Percentiles rank a stretch among this genome's conserved stretches.
Conservation (phyloP, 2,888 invertebrate genomes). For the Branchellion lobata region DNA sequence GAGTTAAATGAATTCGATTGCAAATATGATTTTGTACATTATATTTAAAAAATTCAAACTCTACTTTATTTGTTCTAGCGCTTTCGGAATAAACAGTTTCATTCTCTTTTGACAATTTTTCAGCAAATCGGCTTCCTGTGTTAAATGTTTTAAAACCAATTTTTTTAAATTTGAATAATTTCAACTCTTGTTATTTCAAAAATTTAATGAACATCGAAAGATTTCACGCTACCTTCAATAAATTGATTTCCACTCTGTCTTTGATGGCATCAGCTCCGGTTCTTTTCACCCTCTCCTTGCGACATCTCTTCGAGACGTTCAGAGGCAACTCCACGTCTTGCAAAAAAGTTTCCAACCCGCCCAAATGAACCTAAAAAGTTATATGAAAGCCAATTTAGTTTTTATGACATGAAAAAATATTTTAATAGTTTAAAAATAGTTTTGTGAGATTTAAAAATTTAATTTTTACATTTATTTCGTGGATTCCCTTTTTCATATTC, state of each 20-base stretch:
- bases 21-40: too few relatives aligned
- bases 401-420: too few relatives aligned
- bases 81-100: constrained; percentile 71
- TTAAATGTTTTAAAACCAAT: neutral
- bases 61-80: constrained; percentile 64
- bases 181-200: neutral
- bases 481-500: constrained; percentile 77
- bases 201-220: constrained; percentile 1
- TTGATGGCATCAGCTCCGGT: constrained; percentile 86
- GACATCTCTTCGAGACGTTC: constrained; percentile 87
- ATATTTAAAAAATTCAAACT: too few relatives aligned
- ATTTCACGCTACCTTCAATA: constrained; percentile 66
- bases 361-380: constrained; percentile 53
- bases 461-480: constrained; percentile 72
- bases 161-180: neutral
- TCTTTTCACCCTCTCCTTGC: constrained; percentile 84
- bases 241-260: constrained; percentile 80
- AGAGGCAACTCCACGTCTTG: constrained; percentile 82
- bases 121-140: constrained; percentile 76
- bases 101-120: constrained; percentile 77
- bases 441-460: too few relatives aligned
- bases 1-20: too few relatives aligned
- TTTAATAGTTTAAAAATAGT: too few relatives aligned
- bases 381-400: too few relatives aligned
- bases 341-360: constrained; percentile 69